A percentile compares a stretch with the other conserved stretches of the same genome.
phyloP scores from a whole-genome alignment of 2,113 vertebrate species.

The Aegypius monachus region DNA sequence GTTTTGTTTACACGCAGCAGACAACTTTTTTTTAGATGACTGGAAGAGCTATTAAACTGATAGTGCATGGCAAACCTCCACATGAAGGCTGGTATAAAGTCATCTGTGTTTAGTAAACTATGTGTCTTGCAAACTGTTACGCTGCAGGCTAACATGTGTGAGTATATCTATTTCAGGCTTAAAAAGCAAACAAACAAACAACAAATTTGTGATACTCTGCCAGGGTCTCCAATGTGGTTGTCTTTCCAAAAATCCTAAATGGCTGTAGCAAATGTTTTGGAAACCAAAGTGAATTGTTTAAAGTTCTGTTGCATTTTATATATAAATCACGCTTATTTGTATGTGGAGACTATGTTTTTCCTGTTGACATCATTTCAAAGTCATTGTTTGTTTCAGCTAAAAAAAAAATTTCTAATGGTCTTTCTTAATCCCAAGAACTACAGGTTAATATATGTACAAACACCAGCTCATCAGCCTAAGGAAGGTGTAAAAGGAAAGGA shows the following conservation, averaged over 20 bases:
- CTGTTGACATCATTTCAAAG: not conserved
- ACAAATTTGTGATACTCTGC: not conserved
- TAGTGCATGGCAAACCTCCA: not conserved
- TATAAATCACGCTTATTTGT: not conserved
- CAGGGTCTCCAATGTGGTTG: not conserved
- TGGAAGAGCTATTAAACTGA: not conserved
- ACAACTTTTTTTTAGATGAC: not conserved
- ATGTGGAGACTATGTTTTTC: not conserved
- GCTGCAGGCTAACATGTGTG: not conserved
- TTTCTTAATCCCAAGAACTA: not conserved
- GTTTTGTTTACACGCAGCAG: not conserved
- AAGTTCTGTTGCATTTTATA: not conserved
- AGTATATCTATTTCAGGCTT: not conserved
- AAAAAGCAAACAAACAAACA: not conserved
- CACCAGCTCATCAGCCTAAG: not conserved
- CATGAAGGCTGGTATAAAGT: not conserved
- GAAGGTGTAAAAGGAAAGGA: not conserved
- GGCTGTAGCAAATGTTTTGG: not conserved
- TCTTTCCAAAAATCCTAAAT: not conserved
- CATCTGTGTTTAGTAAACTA: not conserved
- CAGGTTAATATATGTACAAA: not conserved
- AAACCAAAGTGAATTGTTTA: not conserved
- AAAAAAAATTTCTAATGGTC: not conserved
- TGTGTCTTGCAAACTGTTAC: not conserved
- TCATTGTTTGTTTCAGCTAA: constrained; percentile 6